Evolutionary conservation across 1,140 invertebrate genomes (phyloP), one percentile per base, ranked within the genome.

Genomic region (Aphelinus atriplicis): DNA sequence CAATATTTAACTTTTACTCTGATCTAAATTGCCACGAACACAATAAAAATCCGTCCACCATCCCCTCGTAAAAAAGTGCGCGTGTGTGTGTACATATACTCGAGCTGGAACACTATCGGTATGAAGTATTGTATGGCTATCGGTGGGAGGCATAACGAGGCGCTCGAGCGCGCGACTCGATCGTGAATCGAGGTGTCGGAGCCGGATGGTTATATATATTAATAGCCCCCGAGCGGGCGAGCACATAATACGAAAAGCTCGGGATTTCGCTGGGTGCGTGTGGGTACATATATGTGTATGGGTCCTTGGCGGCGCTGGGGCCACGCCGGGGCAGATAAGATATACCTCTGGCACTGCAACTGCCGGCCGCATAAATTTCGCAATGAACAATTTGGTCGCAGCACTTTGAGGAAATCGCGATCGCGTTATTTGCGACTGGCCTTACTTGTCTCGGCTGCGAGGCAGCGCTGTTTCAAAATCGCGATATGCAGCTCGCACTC

Each of bases 311-410:
- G 26, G 26, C 26, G 26, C 26, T 26, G 26, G 26, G 26, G 26
- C 26, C 26, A 26, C 26, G 26, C 26, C 63, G 7, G 5, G 1
- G 46, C 1, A 46, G 48, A 71, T 71, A 71, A 63, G 69, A 45
- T 71, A 71, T 26, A 55, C 69, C 47, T 9, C 50, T 7, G 6
- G 7, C 26, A 26, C 3, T 4, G 7, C 5, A 47, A 57, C 65
- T 57, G 47, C 69, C 50, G 45, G 51, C n/a, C 51, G n/a, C 3
- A 72, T 72, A 72, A 72, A 72, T 64, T 72, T 71, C 46, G 43
- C 60, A 45, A 26, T 26, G 26, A 26, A 26, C 26, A 26, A 26
- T 26, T 26, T 26, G 26, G 26, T 26, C 26, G 26, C 26, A 26
- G 26, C 26, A 26, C 26, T 26, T 26, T 26, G 26, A 26, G 62